phyloP scores from a whole-genome alignment of 2,888 invertebrate genomes.

The Osmoderma eremita region DNA sequence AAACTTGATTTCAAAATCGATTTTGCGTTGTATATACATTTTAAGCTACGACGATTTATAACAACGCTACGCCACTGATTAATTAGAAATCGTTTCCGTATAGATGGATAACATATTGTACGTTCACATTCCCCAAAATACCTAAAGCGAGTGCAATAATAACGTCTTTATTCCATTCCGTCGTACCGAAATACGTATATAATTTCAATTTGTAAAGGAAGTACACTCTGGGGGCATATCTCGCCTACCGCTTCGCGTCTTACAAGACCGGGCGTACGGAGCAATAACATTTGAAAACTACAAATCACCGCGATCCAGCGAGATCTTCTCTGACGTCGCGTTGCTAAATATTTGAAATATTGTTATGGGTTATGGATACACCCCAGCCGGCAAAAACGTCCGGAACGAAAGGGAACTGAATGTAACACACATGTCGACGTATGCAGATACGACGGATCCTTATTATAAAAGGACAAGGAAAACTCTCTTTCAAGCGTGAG shows the following conservation, averaged over 20 bases:
- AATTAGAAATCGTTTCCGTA: too few species aligned
- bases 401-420: constrained; percentile 24
- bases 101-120: too few species aligned
- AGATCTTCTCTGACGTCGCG: constrained; percentile 57
- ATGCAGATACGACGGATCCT: too few species aligned
- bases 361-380: constrained; percentile 49
- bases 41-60: too few species aligned
- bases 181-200: constrained; percentile 37
- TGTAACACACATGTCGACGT: not conserved
- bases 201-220: constrained; percentile 46
- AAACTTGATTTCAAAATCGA: too few species aligned
- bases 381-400: not conserved
- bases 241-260: constrained; percentile 42
- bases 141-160: too few species aligned
- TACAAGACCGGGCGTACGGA: constrained; percentile 46
- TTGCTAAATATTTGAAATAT: constrained; percentile 57
- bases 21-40: too few species aligned
- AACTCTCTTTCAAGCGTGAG: too few species aligned
- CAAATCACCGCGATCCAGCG: constrained; percentile 63
- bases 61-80: too few species aligned
- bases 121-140: too few species aligned
- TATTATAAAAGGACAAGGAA: too few species aligned
- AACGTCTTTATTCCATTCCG: too few species aligned
- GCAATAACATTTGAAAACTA: constrained; percentile 62
- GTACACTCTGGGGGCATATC: constrained; percentile 47